phyloP scores from a whole-genome alignment of 2,888 invertebrate species.

The Troides helena region DNA sequence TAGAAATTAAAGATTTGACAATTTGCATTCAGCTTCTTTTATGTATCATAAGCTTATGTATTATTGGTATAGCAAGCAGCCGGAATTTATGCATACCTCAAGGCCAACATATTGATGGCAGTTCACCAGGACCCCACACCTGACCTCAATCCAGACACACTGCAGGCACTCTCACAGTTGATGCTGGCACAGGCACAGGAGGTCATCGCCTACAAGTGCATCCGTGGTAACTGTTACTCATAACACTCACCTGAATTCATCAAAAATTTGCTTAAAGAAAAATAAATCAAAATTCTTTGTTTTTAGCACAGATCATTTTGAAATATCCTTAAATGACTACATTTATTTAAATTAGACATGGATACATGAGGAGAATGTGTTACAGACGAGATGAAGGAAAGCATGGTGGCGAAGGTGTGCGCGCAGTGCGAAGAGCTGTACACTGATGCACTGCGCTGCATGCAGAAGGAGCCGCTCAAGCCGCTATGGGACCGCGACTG shows the following conservation, averaged over 20 bases:
- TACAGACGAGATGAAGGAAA: constrained; percentile 96
- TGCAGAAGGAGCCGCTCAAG: constrained; percentile 91
- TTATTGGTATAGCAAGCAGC: constrained; percentile 86
- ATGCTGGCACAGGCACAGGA: constrained; percentile 99
- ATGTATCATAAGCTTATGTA: no score
- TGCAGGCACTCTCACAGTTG: constrained; percentile 90
- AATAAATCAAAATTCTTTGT: no score
- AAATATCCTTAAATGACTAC: no score
- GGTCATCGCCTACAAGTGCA: constrained; percentile 96
- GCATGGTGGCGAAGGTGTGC: constrained; percentile 94
- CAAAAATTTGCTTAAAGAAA: no score
- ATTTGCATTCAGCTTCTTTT: no score
- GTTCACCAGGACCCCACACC: constrained; percentile 98
- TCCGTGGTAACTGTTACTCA: constrained; percentile 80
- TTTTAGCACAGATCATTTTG: no score
- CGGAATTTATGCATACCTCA: constrained; percentile 93
- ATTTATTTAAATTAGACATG: no score
- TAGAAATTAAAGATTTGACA: no score
- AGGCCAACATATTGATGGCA: constrained; percentile 87
- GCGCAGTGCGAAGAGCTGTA: constrained; percentile 97
- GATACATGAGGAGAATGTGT: not conserved
- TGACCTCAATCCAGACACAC: constrained; percentile 95
- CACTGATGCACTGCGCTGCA: constrained; percentile 91
- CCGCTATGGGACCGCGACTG: constrained; percentile 95
- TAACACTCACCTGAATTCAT: not conserved